Evolutionary conservation across 2,888 invertebrate genomes (phyloP), one percentile per base, ranked within the genome.

Genomic region (Sussaba pulchella): DNA sequence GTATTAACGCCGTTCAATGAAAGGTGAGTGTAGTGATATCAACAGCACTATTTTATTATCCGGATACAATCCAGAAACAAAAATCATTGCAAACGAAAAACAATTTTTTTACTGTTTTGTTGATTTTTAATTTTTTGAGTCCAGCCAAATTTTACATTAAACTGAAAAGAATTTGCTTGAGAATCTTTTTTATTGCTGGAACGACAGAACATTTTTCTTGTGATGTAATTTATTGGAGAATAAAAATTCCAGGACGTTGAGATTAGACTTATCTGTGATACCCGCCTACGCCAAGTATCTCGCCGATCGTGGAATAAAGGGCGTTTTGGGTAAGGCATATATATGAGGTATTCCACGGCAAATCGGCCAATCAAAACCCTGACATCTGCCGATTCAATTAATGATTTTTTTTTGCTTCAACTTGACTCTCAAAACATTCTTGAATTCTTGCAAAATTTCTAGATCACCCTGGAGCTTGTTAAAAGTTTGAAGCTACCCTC

Each of bases 1-100:
- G 96, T 95, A 0, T 95, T 96, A 85, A 95, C 96, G 0, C 94
- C 96, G 0, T 94, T 96, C 71, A 93, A 94, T 54, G 94, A 96
- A 87, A 92, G 92, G 94, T 94, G 89, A 88, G 82, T 67, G 54
- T 84, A 82, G 41, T 61, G 43, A 36, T 14, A n/a, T 4, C n/a
- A 31, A 59, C 19, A 6, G 45, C 31, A 31, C 31, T 5, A 31
- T 31, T 31, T 6, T 5, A 43, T 19, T 9, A 19, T 50, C 21
- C 9, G 19, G 17, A n/a, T n/a, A n/a, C 1, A 9, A 19, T 19
- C 12, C 19, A 10, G 12, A 52, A 52, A 24, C 4, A 21, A 21
- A 21, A 21, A 50, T 9, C 4, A 47, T 70, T 69, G 50, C 57
- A 43, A 17, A 72, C n/a, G n/a, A 24, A 50, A 39, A 66, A 19